These are phyloP conservation scores for Athalia cordata DNA, from an alignment of 2,888 invertebrate genomes.

Conservation along the genomic window DNA sequence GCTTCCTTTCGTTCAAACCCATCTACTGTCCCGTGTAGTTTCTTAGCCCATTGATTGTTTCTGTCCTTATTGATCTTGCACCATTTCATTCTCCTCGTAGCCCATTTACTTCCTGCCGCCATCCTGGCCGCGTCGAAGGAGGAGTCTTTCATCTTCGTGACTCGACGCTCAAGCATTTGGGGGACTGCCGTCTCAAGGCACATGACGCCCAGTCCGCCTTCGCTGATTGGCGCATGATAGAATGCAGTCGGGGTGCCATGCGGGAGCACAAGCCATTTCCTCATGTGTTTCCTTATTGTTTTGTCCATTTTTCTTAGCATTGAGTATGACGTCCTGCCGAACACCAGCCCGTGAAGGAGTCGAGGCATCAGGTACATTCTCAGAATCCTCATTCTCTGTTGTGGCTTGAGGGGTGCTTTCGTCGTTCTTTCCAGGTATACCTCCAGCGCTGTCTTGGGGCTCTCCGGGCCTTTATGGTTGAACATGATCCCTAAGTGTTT, in stretches of 20 bases:
- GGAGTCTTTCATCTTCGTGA: not conserved
- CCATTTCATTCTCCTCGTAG: not conserved
- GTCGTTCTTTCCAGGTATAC: constrained; percentile 57
- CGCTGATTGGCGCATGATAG: constrained; percentile 59
- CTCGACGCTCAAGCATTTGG: not conserved
- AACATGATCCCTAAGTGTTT: constrained; percentile 62
- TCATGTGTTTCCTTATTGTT: constrained; percentile 56
- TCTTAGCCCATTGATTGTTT: too few relatives aligned
- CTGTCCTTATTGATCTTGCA: constrained; percentile 26
- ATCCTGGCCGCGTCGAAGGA: too few relatives aligned
- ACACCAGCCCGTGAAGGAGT: constrained; percentile 64
- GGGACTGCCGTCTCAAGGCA: constrained; percentile 40
- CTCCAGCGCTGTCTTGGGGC: constrained; percentile 50
- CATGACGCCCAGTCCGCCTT: constrained; percentile 58
- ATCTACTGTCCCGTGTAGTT: too few relatives aligned
- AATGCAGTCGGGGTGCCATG: constrained; percentile 60
- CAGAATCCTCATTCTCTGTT: constrained; percentile 66
- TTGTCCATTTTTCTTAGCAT: constrained; percentile 61
- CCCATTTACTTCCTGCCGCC: too few relatives aligned
- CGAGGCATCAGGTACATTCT: constrained; percentile 67
- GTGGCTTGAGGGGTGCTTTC: constrained; percentile 68
- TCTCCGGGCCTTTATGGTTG: constrained; percentile 61
- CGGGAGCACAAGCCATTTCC: constrained; percentile 63
- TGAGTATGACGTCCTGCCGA: constrained; percentile 56
- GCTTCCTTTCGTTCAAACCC: too few relatives aligned